phyloP scores from a whole-genome alignment of 2,888 invertebrate genomes.

The Sesia apiformis region DNA sequence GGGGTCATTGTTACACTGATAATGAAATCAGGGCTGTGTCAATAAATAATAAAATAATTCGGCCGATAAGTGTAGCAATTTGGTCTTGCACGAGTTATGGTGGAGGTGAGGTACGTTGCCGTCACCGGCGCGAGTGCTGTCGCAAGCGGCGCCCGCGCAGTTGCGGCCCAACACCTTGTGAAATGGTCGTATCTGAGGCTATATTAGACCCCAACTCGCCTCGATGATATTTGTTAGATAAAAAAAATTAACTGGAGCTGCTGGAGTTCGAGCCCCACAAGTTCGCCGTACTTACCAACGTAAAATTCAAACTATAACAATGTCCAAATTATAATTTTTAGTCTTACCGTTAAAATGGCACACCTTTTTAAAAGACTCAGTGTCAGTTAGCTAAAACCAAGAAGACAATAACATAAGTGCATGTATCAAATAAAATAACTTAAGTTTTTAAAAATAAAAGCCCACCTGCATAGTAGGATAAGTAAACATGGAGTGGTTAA shows the following conservation, averaged over 20 bases:
- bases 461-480: too few relatives aligned
- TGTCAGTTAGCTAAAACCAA: constrained; percentile 20
- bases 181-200: constrained; percentile 70
- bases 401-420: too few relatives aligned
- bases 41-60: constrained; percentile 46
- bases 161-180: constrained; percentile 61
- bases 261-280: background rate
- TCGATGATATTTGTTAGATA: constrained; percentile 54
- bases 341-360: constrained; percentile 43
- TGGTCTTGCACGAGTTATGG: constrained; percentile 44
- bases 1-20: constrained; percentile 31
- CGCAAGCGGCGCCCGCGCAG: constrained; percentile 50
- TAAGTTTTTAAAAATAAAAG: too few relatives aligned
- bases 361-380: constrained; percentile 23
- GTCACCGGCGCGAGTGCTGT: constrained; percentile 35
- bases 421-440: too few relatives aligned
- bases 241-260: constrained; percentile 36
- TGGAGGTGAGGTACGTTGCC: constrained; percentile 26
- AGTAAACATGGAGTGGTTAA: constrained; percentile 32
- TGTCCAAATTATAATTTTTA: constrained; percentile 11
- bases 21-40: constrained; percentile 21
- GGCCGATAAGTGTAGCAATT: constrained; percentile 55
- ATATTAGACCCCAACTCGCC: constrained; percentile 62
- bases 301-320: constrained; percentile 7
- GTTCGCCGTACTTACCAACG: background rate